phyloP scores from a whole-genome alignment of 1,140 invertebrate species.

The Pogonognathellus flavescens region DNA sequence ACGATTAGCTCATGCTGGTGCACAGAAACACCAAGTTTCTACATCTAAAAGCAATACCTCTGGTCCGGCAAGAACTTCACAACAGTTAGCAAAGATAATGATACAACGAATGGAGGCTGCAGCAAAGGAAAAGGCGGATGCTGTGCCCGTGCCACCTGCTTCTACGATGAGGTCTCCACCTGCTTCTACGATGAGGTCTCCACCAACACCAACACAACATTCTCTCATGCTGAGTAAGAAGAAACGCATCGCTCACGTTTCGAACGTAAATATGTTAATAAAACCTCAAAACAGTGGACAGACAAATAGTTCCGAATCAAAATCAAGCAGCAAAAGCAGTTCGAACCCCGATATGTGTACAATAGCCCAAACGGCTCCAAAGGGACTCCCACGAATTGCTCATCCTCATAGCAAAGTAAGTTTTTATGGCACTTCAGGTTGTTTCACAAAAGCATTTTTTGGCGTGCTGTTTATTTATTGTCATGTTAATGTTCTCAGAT shows the following conservation, averaged over 20 bases:
- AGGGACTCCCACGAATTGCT: neutral
- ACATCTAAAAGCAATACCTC: neutral
- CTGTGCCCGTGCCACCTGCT: neutral
- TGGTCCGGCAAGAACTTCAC: neutral
- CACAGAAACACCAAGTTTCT: neutral
- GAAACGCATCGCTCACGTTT: conserved; percentile 68
- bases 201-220: neutral
- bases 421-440: neutral
- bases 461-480: neutral
- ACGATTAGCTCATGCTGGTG: neutral
- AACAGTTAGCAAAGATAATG: neutral
- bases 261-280: conserved; percentile 65
- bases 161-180: neutral
- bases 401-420: neutral
- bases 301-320: neutral
- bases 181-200: neutral
- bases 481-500: neutral
- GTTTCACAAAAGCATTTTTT: neutral
- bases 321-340: neutral
- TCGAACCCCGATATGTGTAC: neutral
- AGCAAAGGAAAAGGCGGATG: neutral
- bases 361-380: neutral
- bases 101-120: neutral
- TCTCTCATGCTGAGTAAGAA: conserved; percentile 47
- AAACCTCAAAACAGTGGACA: conserved; percentile 9